Percentiles rank a stretch among this genome's conserved stretches.
These are phyloP conservation scores for Apis cerana DNA, from an alignment of 1,140 invertebrate genomes.

Conservation along the genomic window DNA sequence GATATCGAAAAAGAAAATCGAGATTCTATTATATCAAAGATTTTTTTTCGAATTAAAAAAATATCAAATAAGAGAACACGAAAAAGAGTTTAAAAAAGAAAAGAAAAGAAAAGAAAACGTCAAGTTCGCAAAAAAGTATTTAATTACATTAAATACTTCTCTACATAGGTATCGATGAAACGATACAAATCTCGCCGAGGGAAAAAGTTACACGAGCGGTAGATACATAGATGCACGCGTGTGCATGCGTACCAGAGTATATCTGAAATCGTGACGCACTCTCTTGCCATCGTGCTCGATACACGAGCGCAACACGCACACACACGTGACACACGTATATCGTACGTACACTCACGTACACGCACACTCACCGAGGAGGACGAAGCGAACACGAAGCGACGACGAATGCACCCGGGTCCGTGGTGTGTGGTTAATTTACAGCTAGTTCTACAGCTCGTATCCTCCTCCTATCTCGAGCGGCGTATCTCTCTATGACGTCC, in stretches of 20 bases:
- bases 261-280: conserved; percentile 37
- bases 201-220: background rate
- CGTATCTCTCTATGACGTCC: conserved; percentile 46
- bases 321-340: background rate
- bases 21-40: too few species aligned
- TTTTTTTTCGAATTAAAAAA: too few species aligned
- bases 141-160: too few species aligned
- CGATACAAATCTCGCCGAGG: background rate
- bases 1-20: too few species aligned
- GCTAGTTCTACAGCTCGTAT: conserved; percentile 67
- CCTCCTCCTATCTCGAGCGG: conserved; percentile 42
- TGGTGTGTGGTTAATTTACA: conserved; percentile 78
- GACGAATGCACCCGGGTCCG: conserved; percentile 41
- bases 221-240: background rate
- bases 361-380: background rate
- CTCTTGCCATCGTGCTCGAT: conserved; percentile 21
- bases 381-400: conserved; percentile 37
- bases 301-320: conserved; percentile 42
- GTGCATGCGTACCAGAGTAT: conserved; percentile 12
- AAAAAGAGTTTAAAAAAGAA: too few species aligned
- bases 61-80: too few species aligned
- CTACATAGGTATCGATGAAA: background rate
- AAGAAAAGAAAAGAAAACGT: too few species aligned
- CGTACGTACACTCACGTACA: conserved; percentile 22
- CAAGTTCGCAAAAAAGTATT: too few species aligned